A percentile compares a stretch with the other conserved stretches of the same genome.
phyloP scores from a whole-genome alignment of 1,140 invertebrate genomes.

The Drosophila pandora region DNA sequence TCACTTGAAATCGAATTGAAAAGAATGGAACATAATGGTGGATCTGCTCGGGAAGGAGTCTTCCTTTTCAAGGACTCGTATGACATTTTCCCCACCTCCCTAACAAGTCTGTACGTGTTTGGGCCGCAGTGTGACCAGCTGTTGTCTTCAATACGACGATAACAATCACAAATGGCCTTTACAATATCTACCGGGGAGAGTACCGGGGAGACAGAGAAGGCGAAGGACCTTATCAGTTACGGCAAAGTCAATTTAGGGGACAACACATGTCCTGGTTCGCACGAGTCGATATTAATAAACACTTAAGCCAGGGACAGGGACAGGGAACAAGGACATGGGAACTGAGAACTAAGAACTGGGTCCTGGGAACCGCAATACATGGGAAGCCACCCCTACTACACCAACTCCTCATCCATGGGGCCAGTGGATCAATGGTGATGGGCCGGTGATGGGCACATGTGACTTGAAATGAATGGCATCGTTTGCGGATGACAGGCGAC shows the following conservation, averaged over 20 bases:
- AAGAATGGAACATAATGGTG: conserved; percentile 5
- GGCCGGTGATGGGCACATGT: conserved; percentile 36
- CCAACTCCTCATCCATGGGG: too few species aligned
- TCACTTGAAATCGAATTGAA: conserved; percentile 3
- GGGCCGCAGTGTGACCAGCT: conserved; percentile 25
- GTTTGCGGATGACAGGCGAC: conserved; percentile 51
- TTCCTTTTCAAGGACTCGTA: background rate
- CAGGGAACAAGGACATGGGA: background rate
- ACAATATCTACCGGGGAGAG: conserved; percentile 34
- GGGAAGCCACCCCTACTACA: too few species aligned
- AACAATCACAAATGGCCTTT: conserved; percentile 47
- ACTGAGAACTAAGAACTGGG: background rate
- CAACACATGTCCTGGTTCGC: conserved; percentile 65
- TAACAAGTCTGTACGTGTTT: background rate
- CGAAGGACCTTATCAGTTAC: conserved; percentile 44
- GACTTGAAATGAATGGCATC: conserved; percentile 61
- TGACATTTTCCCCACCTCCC: background rate
- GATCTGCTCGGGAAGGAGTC: background rate
- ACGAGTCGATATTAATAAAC: conserved; percentile 70
- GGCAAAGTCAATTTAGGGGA: conserved; percentile 61
- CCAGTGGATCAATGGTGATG: conserved; percentile 36
- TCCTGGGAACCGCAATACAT: conserved; percentile 16
- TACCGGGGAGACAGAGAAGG: background rate
- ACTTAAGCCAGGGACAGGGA: conserved; percentile 44
- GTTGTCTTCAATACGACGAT: conserved; percentile 40